Percentiles rank a stretch among this genome's conserved stretches.
These are phyloP conservation scores for Megalonaias nervosa DNA, from an alignment of 1,140 invertebrate genomes.

Conservation along the genomic window DNA sequence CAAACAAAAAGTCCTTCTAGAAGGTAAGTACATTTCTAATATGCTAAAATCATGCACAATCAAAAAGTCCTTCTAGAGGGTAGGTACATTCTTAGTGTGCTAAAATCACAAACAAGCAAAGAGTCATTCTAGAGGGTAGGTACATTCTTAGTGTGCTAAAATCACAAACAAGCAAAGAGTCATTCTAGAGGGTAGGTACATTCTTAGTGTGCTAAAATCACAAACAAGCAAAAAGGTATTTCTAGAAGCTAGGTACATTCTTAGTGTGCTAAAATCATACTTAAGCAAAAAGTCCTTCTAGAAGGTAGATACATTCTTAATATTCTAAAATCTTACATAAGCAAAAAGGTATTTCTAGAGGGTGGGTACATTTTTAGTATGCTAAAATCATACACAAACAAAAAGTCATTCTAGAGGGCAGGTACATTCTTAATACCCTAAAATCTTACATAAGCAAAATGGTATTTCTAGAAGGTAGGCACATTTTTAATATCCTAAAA, in stretches of 20 bases:
- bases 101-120: constrained; percentile 76
- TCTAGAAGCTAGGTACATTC: too few relatives aligned
- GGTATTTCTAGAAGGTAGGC: too few relatives aligned
- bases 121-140: too few relatives aligned
- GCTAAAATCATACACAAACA: constrained; percentile 94
- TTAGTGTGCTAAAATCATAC: constrained; percentile 87
- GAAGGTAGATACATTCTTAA: constrained; percentile 84
- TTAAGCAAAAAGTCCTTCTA: constrained; percentile 87
- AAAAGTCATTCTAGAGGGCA: constrained; percentile 88
- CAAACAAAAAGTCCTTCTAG: constrained; percentile 87
- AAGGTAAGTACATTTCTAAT: constrained; percentile 75
- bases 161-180: constrained; percentile 71
- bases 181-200: too few relatives aligned
- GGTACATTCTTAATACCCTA: constrained; percentile 7
- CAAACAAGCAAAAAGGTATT: constrained; percentile 59
- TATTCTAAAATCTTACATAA: too few relatives aligned
- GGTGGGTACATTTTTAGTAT: too few relatives aligned
- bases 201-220: constrained; percentile 83
- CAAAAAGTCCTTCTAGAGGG: too few relatives aligned
- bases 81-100: constrained; percentile 75
- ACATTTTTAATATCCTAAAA: too few relatives aligned
- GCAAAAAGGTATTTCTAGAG: too few relatives aligned
- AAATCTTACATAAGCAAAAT: too few relatives aligned
- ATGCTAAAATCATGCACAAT: too few relatives aligned
- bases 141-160: constrained; percentile 79